Conservation (phyloP, 2,797 vertebrate genomes). For the Chrosomus eos region DNA sequence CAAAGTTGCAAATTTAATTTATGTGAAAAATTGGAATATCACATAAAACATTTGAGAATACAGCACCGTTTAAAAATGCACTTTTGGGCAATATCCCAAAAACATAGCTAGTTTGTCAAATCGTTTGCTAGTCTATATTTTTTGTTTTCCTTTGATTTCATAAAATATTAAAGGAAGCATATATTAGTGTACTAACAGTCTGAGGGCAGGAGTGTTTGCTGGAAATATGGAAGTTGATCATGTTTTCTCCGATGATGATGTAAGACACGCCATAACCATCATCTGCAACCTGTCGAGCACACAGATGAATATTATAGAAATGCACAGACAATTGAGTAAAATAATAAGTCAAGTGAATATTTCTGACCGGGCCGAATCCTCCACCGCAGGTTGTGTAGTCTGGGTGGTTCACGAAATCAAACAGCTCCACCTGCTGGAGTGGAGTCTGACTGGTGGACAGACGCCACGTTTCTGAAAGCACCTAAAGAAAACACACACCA, state of each 20-base stretch:
- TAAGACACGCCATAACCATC: conserved; percentile 93
- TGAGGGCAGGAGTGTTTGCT: conserved; percentile 87
- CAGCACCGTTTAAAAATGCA: too few relatives aligned
- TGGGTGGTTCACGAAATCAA: conserved; percentile 85
- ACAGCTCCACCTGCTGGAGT: conserved; percentile 84
- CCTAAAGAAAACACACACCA: conserved; percentile 67
- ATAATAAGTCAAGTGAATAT: not conserved
- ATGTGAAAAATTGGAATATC: too few relatives aligned
- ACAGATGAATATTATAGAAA: not conserved
- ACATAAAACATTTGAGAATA: too few relatives aligned
- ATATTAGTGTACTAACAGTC: conserved; percentile 75
- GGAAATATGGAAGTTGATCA: conserved; percentile 88
- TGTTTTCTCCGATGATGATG: conserved; percentile 80
- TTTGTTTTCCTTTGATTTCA: too few relatives aligned
- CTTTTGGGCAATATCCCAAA: not conserved
- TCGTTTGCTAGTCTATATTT: not conserved
- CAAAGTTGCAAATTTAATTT: too few relatives aligned
- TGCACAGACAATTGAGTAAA: not conserved
- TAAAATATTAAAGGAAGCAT: too few relatives aligned
- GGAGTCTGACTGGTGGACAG: conserved; percentile 89
- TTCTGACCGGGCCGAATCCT: conserved; percentile 91
- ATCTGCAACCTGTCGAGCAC: conserved; percentile 81
- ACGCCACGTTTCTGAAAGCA: conserved; percentile 85
- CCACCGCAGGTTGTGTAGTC: conserved; percentile 88
- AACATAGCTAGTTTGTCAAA: not conserved